A percentile compares a stretch with the other conserved stretches of the same genome.
Evolutionary conservation across 2,113 vertebrate species (phyloP).

Genomic region (Proterorhinus semilunaris): DNA sequence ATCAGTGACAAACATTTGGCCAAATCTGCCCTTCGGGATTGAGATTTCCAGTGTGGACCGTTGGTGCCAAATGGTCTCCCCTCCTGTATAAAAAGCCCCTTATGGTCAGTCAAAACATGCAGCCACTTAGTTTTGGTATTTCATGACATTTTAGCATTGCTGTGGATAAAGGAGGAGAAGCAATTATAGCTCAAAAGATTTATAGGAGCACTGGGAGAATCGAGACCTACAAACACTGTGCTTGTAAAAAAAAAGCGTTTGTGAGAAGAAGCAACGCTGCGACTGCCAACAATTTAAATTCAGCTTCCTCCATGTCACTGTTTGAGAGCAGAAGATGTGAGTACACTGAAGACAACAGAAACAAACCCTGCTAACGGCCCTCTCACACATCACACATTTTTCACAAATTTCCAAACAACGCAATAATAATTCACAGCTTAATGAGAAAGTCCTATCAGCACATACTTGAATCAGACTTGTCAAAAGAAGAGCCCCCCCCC

Average conservation of each 20-base stretch:
- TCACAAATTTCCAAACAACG: too few relatives aligned
- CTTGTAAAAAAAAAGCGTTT: too few relatives aligned
- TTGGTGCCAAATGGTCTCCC: slow-evolving; percentile 43
- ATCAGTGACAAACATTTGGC: slow-evolving; percentile 25
- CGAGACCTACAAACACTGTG: too few relatives aligned
- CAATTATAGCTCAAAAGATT: background rate
- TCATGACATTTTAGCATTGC: background rate
- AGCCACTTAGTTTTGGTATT: slow-evolving; percentile 15
- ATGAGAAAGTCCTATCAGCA: background rate
- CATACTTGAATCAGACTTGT: background rate
- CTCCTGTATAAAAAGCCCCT: slow-evolving; percentile 14
- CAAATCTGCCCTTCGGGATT: slow-evolving; percentile 27
- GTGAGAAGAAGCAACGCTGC: too few relatives aligned
- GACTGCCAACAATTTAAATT: too few relatives aligned
- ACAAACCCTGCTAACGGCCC: too few relatives aligned
- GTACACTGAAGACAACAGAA: too few relatives aligned
- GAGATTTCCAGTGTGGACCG: slow-evolving; percentile 22
- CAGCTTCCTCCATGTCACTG: too few relatives aligned
- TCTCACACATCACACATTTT: too few relatives aligned
- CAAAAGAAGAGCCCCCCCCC: background rate
- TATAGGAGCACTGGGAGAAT: too few relatives aligned
- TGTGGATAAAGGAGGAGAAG: background rate
- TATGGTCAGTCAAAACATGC: slow-evolving; percentile 37
- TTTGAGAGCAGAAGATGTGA: too few relatives aligned
- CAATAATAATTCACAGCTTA: background rate